Conservation (phyloP, 2,888 invertebrate species). For the Tetrapedia diversipes region DNA sequence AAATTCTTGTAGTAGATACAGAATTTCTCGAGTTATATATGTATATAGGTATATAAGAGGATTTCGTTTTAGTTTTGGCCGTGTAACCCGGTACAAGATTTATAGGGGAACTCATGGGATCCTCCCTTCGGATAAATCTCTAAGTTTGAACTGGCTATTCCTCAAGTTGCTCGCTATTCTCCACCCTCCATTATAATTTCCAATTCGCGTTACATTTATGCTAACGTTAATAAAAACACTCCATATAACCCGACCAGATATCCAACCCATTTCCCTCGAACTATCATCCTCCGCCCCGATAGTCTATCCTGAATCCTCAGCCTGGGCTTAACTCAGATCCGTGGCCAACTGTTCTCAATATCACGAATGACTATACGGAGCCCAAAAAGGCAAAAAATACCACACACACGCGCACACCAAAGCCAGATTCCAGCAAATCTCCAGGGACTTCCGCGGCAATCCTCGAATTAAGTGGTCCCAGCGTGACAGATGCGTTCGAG, state of each 20-base stretch:
- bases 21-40: too few relatives aligned
- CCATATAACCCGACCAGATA: not conserved
- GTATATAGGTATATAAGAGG: too few relatives aligned
- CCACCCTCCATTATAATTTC: too few relatives aligned
- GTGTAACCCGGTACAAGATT: too few relatives aligned
- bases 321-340: not conserved
- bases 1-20: too few relatives aligned
- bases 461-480: not conserved
- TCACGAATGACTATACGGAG: not conserved
- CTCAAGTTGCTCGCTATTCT: not conserved
- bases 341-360: not conserved
- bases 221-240: not conserved
- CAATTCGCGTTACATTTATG: not conserved
- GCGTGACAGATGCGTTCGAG: slow-evolving; percentile 5
- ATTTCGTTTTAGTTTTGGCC: too few relatives aligned
- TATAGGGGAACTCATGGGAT: too few relatives aligned
- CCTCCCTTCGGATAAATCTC: too few relatives aligned
- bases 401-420: too few relatives aligned
- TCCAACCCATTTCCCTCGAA: not conserved
- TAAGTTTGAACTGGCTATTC: too few relatives aligned
- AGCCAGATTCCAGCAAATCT: not conserved
- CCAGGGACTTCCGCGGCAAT: not conserved
- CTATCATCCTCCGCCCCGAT: not conserved
- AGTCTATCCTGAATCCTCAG: not conserved
- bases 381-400: too few relatives aligned